Evolutionary conservation across 2,888 invertebrate species (phyloP), one percentile per base, ranked within the genome.

Genomic region (Loripinus fragilis): DNA sequence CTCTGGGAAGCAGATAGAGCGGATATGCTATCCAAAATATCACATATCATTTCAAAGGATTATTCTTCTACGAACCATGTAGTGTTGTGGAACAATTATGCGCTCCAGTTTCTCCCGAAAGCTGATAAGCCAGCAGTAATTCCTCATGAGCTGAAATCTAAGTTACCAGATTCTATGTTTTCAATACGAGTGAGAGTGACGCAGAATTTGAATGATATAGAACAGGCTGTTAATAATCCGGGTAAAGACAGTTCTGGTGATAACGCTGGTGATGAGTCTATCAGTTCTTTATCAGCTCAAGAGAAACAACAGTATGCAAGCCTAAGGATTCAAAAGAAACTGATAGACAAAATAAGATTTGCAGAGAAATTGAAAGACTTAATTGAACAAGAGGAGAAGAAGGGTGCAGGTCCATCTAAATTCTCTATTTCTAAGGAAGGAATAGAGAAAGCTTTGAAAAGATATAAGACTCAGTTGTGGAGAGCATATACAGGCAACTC

Each of bases 1-100:
- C 85, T 87, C 68, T 92, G 91, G 91, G 90, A 88, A 25, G 78
- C 74, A 8, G 80, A 85, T 35, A 87, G 90, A 35, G 85, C 87
- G 8, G 86, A 89, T 50, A 87, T 92, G 76, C 81, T 92, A n/a
- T 87, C 87, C 5, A 85, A 86, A 45, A 87, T 91, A 25, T 88
- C 91, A 8, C 85, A 86, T 28, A 87, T 86, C 42, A 84, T 91
- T 20, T 85, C 84, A 0, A 80, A 83, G 23, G 77, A 71, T 15
- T 8, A 12, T 38, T 90, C 88, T 75, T 87, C 88, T 0, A 52
- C 74, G 8, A 83, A 84, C 15, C 72, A 83, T 23, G 75, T 78
- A 5, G 81, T 88, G 45, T 68, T 75, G 28, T 83, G 89, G 41
- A 85, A 85, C 3, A 85, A 88, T 12, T 90, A 88, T 80, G 66